Evolutionary conservation across 1,140 invertebrate genomes (phyloP).

Genomic region (Atta texana): DNA sequence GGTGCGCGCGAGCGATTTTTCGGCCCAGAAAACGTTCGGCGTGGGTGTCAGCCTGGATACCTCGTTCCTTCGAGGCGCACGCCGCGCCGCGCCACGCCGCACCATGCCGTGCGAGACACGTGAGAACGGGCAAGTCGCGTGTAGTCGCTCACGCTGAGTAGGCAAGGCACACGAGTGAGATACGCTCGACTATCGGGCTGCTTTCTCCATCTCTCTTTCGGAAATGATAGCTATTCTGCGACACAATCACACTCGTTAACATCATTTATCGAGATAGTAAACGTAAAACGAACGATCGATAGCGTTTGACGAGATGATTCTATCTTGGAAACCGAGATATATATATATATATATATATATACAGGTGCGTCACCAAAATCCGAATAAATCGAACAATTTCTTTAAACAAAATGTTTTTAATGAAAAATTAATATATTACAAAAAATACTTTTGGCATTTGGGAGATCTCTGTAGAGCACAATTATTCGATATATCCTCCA

Average conservation of each 20-base stretch:
- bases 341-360: background rate
- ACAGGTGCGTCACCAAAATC: too few species aligned
- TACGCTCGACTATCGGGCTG: background rate
- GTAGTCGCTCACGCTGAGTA: background rate
- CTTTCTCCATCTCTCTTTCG: background rate
- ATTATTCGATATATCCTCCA: too few species aligned
- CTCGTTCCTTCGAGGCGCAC: slow-evolving; percentile 75
- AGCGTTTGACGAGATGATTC: background rate
- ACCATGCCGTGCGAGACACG: slow-evolving; percentile 50
- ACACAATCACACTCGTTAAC: background rate
- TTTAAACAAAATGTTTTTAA: too few species aligned
- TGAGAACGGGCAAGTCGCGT: slow-evolving; percentile 65
- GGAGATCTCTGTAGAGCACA: too few species aligned
- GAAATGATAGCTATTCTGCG: background rate
- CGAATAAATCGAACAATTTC: too few species aligned
- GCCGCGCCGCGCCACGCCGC: slow-evolving; percentile 19
- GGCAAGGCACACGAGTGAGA: background rate
- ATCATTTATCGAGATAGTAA: background rate
- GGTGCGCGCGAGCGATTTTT: slow-evolving; percentile 78
- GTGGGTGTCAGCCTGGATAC: slow-evolving; percentile 81
- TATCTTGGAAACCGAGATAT: background rate
- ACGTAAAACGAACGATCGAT: background rate
- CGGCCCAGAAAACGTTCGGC: slow-evolving; percentile 80
- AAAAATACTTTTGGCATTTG: too few species aligned
- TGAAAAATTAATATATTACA: too few species aligned